Evolutionary conservation across 2,888 invertebrate species (phyloP).

Genomic region (Conomelus anceps): DNA sequence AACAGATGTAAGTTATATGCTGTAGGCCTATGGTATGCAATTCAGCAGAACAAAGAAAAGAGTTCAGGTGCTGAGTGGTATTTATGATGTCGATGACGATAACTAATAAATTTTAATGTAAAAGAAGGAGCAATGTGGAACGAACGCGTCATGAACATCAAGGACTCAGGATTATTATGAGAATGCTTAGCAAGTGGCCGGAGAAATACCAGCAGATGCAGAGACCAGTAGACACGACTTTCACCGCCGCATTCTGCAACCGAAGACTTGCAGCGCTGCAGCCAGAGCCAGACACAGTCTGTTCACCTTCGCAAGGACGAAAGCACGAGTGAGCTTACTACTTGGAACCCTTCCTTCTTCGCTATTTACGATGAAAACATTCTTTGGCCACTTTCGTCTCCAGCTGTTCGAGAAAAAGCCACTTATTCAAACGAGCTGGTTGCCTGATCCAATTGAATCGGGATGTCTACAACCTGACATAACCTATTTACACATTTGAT

Average conservation of each 20-base stretch:
- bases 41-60: background rate
- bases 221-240: background rate
- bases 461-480: too few species aligned
- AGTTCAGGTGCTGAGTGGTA: background rate
- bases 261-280: background rate
- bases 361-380: background rate
- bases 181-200: background rate
- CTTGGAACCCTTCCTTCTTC: background rate
- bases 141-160: background rate
- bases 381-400: background rate
- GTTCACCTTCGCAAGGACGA: background rate
- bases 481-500: too few species aligned
- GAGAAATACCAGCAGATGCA: too few species aligned
- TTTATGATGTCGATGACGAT: background rate
- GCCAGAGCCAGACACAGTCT: background rate
- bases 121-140: background rate
- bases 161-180: background rate
- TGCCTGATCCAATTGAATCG: too few species aligned
- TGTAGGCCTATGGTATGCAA: background rate
- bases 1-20: background rate
- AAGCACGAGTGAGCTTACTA: background rate
- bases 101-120: background rate
- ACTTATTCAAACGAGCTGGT: too few species aligned
- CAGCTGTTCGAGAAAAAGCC: background rate
- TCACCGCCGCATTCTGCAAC: background rate